Conservation (phyloP, 2,113 vertebrate species). For the Euleptes europaea region DNA sequence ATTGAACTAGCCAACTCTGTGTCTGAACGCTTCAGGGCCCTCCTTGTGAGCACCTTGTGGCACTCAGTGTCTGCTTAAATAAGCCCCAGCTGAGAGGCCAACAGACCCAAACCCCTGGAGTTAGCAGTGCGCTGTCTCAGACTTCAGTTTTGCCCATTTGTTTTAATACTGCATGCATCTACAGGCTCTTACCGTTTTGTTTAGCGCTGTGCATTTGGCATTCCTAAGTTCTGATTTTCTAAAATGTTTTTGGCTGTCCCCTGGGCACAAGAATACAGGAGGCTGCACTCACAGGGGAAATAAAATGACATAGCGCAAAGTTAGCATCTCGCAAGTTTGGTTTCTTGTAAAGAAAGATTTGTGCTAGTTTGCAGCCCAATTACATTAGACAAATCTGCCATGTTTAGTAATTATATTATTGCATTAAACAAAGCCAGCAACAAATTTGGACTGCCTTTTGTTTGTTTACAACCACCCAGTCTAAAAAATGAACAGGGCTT, state of each 20-base stretch:
- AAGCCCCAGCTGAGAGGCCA: neutral
- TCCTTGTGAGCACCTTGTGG: neutral
- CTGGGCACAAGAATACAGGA: neutral
- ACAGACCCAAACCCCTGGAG: neutral
- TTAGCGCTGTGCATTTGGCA: neutral
- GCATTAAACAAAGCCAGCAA: constrained; percentile 76
- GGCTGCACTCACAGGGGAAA: neutral
- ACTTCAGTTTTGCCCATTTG: neutral
- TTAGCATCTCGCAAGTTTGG: constrained; percentile 39
- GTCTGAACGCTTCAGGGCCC: neutral
- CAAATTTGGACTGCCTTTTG: constrained; percentile 76
- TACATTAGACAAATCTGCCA: constrained; percentile 73
- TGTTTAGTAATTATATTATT: constrained; percentile 75
- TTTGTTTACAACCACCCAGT: constrained; percentile 71
- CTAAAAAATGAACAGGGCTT: constrained; percentile 72
- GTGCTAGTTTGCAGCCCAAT: constrained; percentile 69
- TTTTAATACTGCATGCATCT: neutral
- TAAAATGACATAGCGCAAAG: neutral
- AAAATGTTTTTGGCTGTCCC: neutral
- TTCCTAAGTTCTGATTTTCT: neutral
- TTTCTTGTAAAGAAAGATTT: constrained; percentile 63
- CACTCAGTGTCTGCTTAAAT: neutral
- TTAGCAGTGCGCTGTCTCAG: neutral
- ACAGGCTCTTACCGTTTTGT: neutral
- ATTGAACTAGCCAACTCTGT: neutral